Conservation (phyloP, 2,797 vertebrate species). For the Sebastes diploproa region DNA sequence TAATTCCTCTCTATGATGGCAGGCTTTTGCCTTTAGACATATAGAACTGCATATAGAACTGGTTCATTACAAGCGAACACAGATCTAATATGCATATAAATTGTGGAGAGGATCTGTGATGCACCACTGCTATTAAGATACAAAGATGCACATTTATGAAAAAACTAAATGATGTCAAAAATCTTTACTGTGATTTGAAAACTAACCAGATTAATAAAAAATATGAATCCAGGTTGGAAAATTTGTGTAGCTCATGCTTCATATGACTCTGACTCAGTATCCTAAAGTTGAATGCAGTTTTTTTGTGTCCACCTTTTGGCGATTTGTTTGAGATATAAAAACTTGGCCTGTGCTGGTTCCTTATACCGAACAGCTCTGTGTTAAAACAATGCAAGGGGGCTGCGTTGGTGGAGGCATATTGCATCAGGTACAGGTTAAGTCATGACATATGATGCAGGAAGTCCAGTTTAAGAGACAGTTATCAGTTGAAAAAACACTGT, state of each 20-base stretch:
- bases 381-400: not conserved
- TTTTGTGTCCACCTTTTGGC: not conserved
- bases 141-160: not conserved
- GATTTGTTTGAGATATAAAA: not conserved
- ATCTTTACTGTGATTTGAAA: not conserved
- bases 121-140: not conserved
- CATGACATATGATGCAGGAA: not conserved
- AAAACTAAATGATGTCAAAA: not conserved
- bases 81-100: not conserved
- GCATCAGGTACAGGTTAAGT: not conserved
- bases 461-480: not conserved
- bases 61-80: not conserved
- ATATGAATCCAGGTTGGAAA: not conserved
- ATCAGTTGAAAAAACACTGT: not conserved
- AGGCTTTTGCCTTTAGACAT: not conserved
- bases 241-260: not conserved
- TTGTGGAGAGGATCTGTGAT: not conserved
- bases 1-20: not conserved
- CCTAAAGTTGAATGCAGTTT: not conserved
- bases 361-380: not conserved
- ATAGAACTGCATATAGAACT: too few relatives aligned
- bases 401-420: not conserved
- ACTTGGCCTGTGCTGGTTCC: not conserved
- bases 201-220: not conserved
- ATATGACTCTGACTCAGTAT: not conserved